These are phyloP conservation scores for Acleris emargana DNA, from an alignment of 2,888 invertebrate genomes.

Conservation along the genomic window DNA sequence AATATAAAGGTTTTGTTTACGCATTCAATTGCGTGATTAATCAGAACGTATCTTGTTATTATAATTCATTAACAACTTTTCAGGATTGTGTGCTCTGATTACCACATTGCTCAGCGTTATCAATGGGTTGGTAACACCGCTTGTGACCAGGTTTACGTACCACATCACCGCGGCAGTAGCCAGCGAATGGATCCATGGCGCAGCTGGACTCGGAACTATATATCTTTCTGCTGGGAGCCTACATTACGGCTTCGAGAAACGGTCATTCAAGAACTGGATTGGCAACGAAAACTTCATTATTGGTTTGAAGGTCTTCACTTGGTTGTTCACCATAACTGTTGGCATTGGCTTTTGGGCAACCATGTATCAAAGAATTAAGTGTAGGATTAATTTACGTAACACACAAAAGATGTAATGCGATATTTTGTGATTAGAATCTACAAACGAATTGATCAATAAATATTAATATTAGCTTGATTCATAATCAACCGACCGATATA, in stretches of 20 bases:
- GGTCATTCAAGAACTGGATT: slow-evolving; percentile 49
- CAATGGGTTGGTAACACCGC: slow-evolving; percentile 47
- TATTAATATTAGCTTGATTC: neutral
- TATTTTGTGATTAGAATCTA: neutral
- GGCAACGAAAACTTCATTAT: slow-evolving; percentile 37
- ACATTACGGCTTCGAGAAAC: slow-evolving; percentile 48
- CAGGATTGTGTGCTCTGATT: slow-evolving; percentile 53
- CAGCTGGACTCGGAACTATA: slow-evolving; percentile 49
- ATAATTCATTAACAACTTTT: slow-evolving; percentile 36
- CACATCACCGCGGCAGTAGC: slow-evolving; percentile 37
- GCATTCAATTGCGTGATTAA: neutral
- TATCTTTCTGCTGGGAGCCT: slow-evolving; percentile 50
- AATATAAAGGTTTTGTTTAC: neutral
- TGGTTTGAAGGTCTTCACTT: slow-evolving; percentile 34
- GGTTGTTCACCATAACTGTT: slow-evolving; percentile 47
- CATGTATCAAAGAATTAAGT: slow-evolving; percentile 39
- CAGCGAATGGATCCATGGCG: slow-evolving; percentile 49
- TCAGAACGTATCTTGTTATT: neutral
- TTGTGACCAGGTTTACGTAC: slow-evolving; percentile 42
- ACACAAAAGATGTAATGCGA: neutral
- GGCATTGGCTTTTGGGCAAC: slow-evolving; percentile 50
- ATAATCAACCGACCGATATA: too few species aligned
- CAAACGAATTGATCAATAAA: neutral
- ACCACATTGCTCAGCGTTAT: slow-evolving; percentile 45
- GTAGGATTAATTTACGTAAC: neutral